A percentile compares a stretch with the other conserved stretches of the same genome.
These are phyloP conservation scores for Manis crassicaudata DNA, from an alignment of 2,797 vertebrate genomes.

Conservation along the genomic window DNA sequence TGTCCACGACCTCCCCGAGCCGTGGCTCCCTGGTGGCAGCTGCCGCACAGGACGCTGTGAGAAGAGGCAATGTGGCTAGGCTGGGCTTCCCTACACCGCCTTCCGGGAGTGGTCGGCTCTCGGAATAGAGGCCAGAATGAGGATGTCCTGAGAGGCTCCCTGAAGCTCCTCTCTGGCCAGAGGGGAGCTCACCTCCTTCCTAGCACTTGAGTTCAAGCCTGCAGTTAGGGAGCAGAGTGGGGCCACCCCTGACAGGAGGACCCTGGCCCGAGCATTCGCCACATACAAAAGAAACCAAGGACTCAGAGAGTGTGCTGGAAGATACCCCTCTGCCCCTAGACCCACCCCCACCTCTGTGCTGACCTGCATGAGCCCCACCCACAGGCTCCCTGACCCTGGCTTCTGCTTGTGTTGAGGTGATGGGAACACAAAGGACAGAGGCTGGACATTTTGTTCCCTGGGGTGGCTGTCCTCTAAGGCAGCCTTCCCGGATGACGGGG, in stretches of 20 bases:
- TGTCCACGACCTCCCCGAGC: neutral
- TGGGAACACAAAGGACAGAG: neutral
- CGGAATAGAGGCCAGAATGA: neutral
- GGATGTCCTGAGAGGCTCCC: neutral
- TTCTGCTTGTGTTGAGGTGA: neutral
- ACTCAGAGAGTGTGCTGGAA: fast-evolving
- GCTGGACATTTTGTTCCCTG: no score
- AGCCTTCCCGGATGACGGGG: neutral
- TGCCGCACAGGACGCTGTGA: fast-evolving
- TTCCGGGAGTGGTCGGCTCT: neutral
- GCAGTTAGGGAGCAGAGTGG: fast-evolving
- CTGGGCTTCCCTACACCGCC: fast-evolving
- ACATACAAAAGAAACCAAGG: neutral
- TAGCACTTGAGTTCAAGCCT: neutral
- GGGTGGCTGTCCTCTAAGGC: neutral
- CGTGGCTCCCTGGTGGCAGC: neutral
- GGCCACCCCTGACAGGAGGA: no score
- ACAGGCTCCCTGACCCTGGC: neutral
- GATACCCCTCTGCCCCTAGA: neutral
- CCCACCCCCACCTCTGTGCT: neutral
- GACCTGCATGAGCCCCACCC: fast-evolving
- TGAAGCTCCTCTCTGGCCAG: neutral
- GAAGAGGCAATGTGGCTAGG: fast-evolving
- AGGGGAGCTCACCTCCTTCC: neutral
- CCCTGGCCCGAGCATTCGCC: neutral